These are phyloP conservation scores for Pachliopta kotzebuea DNA, from an alignment of 2,888 invertebrate genomes.

Conservation along the genomic window DNA sequence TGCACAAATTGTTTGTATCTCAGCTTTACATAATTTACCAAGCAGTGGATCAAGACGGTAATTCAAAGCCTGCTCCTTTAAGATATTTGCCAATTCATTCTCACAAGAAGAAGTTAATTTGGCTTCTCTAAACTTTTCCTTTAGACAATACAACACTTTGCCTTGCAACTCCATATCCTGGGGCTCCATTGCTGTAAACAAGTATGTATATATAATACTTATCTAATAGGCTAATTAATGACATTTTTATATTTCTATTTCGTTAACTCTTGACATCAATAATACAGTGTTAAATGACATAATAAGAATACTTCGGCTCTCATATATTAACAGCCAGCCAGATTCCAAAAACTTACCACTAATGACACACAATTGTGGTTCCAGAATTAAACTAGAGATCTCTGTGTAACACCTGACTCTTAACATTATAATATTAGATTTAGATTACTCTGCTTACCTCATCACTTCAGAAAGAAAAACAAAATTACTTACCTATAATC, in stretches of 20 bases:
- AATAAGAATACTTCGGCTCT: too few relatives aligned
- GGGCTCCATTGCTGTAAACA: constrained; percentile 66
- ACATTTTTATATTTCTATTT: neutral
- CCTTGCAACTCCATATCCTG: constrained; percentile 89
- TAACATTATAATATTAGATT: too few relatives aligned
- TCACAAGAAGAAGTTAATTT: constrained; percentile 89
- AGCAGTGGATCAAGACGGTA: constrained; percentile 94
- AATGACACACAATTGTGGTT: too few relatives aligned
- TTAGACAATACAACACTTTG: constrained; percentile 90
- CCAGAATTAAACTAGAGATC: too few relatives aligned
- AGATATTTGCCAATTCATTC: constrained; percentile 88
- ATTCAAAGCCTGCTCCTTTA: constrained; percentile 94
- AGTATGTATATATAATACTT: neutral
- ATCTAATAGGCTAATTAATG: neutral
- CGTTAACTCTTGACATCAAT: too few relatives aligned
- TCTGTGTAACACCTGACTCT: too few relatives aligned
- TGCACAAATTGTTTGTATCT: constrained; percentile 84
- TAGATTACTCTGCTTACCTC: too few relatives aligned
- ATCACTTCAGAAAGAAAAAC: too few relatives aligned
- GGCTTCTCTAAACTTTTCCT: constrained; percentile 87
- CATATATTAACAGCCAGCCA: too few relatives aligned
- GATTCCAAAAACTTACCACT: too few relatives aligned
- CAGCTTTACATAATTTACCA: constrained; percentile 88
- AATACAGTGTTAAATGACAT: too few relatives aligned
- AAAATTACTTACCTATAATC: constrained; percentile 60